These are phyloP conservation scores for Chrysoperla carnea DNA, from an alignment of 1,140 invertebrate genomes.

Conservation along the genomic window DNA sequence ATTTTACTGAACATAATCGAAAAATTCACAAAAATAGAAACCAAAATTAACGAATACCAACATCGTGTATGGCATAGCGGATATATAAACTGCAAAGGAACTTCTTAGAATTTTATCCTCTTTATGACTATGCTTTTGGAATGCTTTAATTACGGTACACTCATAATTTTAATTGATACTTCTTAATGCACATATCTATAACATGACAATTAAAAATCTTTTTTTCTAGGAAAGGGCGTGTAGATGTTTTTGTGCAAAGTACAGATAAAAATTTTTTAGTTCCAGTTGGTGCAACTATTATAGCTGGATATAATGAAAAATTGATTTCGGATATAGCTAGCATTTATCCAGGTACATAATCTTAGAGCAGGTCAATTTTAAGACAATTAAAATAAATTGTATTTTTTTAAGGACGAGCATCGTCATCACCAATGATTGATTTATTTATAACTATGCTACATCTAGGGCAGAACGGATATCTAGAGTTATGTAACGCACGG, in stretches of 20 bases:
- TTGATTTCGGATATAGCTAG: slow-evolving; percentile 48
- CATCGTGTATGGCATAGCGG: too few relatives aligned
- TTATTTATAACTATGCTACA: slow-evolving; percentile 66
- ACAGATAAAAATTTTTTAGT: slow-evolving; percentile 83
- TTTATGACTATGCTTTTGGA: too few relatives aligned
- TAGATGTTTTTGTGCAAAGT: slow-evolving; percentile 74
- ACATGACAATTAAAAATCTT: too few relatives aligned
- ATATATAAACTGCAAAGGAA: too few relatives aligned
- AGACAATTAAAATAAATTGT: slow-evolving; percentile 2
- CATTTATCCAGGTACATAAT: slow-evolving; percentile 52
- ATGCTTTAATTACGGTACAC: too few relatives aligned
- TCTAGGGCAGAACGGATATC: slow-evolving; percentile 50
- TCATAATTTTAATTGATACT: too few relatives aligned
- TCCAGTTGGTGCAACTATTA: slow-evolving; percentile 71
- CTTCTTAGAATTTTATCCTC: too few relatives aligned
- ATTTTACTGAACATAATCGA: too few relatives aligned
- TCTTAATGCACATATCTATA: too few relatives aligned
- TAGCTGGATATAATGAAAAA: slow-evolving; percentile 54
- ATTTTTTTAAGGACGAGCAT: slow-evolving; percentile 40
- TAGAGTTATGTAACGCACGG: slow-evolving; percentile 40
- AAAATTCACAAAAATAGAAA: too few relatives aligned
- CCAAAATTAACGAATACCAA: too few relatives aligned
- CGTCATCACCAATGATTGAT: slow-evolving; percentile 54
- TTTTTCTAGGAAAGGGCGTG: slow-evolving; percentile 32
- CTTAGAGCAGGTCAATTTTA: background rate